Conservation (phyloP, 2,797 vertebrate genomes). For the Poecile montanus region DNA sequence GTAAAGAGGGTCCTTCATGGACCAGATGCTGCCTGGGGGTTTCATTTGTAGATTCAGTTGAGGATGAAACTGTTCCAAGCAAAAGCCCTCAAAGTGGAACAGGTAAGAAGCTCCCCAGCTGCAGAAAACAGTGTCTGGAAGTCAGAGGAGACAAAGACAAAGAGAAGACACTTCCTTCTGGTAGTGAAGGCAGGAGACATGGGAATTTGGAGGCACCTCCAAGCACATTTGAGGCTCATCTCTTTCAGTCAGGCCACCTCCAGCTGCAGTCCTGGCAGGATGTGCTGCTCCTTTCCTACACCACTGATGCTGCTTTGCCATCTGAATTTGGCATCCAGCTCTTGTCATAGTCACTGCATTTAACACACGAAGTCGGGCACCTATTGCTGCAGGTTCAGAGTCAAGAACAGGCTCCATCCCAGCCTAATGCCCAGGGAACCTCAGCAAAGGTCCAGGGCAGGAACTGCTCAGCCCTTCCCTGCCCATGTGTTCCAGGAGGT, state of each 20-base stretch:
- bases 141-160: not conserved
- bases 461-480: not conserved
- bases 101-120: not conserved
- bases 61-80: not conserved
- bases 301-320: not conserved
- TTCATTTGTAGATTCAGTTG: not conserved
- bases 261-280: not conserved
- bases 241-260: not conserved
- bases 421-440: not conserved
- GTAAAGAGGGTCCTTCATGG: not conserved
- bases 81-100: not conserved
- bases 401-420: not conserved
- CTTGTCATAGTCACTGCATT: not conserved
- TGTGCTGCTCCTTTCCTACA: rapidly evolving
- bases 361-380: not conserved
- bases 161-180: not conserved
- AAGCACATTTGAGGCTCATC: not conserved
- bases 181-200: not conserved
- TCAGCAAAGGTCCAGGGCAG: not conserved
- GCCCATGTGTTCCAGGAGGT: not conserved
- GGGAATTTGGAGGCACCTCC: not conserved
- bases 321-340: not conserved
- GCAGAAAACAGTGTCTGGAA: not conserved
- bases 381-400: not conserved
- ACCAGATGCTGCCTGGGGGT: not conserved